Evolutionary conservation across 2,888 invertebrate species (phyloP), one percentile per base, ranked within the genome.

Genomic region (Drymonia ruficornis): DNA sequence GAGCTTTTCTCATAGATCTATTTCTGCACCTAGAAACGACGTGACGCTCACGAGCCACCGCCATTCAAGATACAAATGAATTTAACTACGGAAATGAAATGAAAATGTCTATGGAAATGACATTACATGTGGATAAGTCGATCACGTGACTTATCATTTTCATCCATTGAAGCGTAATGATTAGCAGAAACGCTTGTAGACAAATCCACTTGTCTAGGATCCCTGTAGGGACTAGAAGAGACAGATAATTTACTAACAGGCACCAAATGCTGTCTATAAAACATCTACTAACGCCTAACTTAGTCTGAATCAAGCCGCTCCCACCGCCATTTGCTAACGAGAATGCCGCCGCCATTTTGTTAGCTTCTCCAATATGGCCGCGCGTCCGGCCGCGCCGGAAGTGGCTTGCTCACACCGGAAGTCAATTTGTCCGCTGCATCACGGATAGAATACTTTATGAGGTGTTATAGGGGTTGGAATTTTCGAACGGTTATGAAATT

Each of bases 341-440:
- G 50, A 42, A 42, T 13, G 11, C 9, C 52, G 49, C 47, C 42
- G 56, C 65, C 67, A 71, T 71, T 71, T 71, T 71, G 63, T 70
- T 70, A 58, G 55, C 52, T 55, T 42, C 45, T 60, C 48, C 74
- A 80, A 79, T 70, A 81, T 78, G 79, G 80, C 76, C 63, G 59
- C 59, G 53, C 56, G 56, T 81, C 80, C 81, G 79, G 70, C 51
- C 48, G 49, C 19, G 51, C 52, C 69, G 79, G 78, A 81, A 72
- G 74, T 63, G 69, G 68, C 65, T 63, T 63, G 70, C 75, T 67
- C 71, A 72, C 70, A 75, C 76, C 76, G 82, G 82, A 79, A 63
- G 70, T 71, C 74, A 78, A 79, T 81, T 80, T 76, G 72, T 67
- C 59, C 61, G 59, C 49, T 61, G 66, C 66, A 67, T 61, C 66